Conservation (phyloP, 2,113 vertebrate species). For the Alligator mississippiensis region DNA sequence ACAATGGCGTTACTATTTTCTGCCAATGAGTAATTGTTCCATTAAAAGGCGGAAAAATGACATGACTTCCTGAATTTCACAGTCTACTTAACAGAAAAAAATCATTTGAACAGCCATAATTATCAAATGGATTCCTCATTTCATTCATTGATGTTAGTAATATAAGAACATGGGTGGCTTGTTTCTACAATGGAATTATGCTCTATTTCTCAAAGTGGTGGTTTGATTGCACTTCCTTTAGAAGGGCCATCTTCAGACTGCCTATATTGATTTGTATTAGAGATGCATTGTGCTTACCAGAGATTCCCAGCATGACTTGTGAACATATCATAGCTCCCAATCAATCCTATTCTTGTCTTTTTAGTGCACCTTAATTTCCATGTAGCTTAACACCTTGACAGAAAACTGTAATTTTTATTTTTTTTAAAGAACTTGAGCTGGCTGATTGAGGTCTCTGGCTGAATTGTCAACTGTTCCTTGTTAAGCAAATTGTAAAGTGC, state of each 20-base stretch:
- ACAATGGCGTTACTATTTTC: conserved; percentile 19
- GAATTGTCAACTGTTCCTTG: conserved; percentile 28
- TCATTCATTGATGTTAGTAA: neutral
- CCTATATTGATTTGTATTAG: conserved; percentile 65
- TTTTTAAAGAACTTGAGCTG: conserved; percentile 11
- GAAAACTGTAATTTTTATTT: neutral
- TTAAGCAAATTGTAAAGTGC: conserved; percentile 12
- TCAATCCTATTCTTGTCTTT: conserved; percentile 70
- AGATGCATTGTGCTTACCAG: conserved; percentile 61
- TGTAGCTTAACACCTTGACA: conserved; percentile 31
- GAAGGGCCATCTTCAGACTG: conserved; percentile 43
- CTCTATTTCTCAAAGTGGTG: neutral
- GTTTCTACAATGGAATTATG: neutral
- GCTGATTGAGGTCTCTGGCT: conserved; percentile 24
- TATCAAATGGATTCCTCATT: conserved; percentile 45
- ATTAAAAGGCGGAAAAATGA: conserved; percentile 26
- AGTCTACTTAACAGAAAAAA: conserved; percentile 49
- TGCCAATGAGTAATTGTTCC: conserved; percentile 24
- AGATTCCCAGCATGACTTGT: conserved; percentile 59
- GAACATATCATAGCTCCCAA: conserved; percentile 62
- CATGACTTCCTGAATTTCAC: conserved; percentile 51
- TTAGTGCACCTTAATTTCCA: neutral
- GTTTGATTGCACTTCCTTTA: conserved; percentile 67
- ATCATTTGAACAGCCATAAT: conserved; percentile 38
- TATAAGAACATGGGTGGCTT: neutral